Conservation (phyloP, 2,888 invertebrate species). For the Agrochola macilenta region DNA sequence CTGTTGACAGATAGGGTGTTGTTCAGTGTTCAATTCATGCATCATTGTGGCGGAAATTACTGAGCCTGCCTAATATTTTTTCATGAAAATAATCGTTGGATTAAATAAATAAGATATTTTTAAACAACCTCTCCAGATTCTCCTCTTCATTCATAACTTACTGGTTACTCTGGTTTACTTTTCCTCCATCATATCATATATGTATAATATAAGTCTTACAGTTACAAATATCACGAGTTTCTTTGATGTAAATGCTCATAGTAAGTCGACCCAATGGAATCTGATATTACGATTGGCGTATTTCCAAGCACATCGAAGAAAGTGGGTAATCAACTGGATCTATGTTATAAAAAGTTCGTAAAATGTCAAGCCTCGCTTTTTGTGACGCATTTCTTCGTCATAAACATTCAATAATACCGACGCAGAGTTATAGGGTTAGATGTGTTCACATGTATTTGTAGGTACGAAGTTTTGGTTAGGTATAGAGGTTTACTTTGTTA, state of each 20-base stretch:
- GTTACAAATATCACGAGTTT: slow-evolving; percentile 2
- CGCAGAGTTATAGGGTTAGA: slow-evolving; percentile 30
- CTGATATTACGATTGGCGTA: slow-evolving; percentile 50
- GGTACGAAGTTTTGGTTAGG: slow-evolving; percentile 14
- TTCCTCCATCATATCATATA: background rate
- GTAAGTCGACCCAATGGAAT: slow-evolving; percentile 35
- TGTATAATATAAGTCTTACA: background rate
- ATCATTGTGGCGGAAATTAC: slow-evolving; percentile 22
- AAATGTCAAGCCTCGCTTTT: slow-evolving; percentile 54
- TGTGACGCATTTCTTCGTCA: slow-evolving; percentile 55
- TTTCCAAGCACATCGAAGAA: slow-evolving; percentile 51
- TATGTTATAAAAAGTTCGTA: slow-evolving; percentile 63
- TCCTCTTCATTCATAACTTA: no score
- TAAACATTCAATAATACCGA: slow-evolving; percentile 60
- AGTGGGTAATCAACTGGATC: slow-evolving; percentile 61
- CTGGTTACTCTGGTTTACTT: background rate
- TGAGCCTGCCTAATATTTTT: background rate
- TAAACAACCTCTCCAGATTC: no score
- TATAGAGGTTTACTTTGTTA: slow-evolving; percentile 5
- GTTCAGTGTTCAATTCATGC: slow-evolving; percentile 16
- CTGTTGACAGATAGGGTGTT: slow-evolving; percentile 12
- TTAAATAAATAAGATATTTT: background rate
- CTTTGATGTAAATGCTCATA: slow-evolving; percentile 28
- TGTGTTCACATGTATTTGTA: slow-evolving; percentile 31
- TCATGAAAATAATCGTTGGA: background rate